These are phyloP conservation scores for Drosophila albomicans DNA, from an alignment of 1,140 invertebrate species.

Conservation along the genomic window DNA sequence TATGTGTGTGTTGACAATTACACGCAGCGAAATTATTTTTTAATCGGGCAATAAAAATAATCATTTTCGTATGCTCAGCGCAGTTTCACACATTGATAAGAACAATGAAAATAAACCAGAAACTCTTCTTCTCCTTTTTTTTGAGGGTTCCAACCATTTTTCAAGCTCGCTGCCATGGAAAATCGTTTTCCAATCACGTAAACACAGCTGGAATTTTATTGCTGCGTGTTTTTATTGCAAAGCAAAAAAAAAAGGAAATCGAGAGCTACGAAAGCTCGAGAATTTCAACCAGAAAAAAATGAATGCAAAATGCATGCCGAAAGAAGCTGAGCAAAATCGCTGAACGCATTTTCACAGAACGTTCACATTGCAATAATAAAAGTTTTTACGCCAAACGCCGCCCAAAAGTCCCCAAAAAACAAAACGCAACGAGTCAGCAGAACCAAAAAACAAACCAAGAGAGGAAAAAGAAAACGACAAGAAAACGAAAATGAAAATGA, in stretches of 20 bases:
- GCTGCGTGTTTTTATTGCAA: slow-evolving; percentile 75
- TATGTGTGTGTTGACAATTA: slow-evolving; percentile 37
- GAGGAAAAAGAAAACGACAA: slow-evolving; percentile 26
- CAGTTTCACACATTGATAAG: slow-evolving; percentile 16
- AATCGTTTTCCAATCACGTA: slow-evolving; percentile 82
- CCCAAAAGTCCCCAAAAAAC: slow-evolving; percentile 24
- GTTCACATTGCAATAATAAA: slow-evolving; percentile 73
- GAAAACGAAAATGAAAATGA: slow-evolving; percentile 63
- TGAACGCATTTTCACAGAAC: slow-evolving; percentile 73
- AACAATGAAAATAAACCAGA: slow-evolving; percentile 33
- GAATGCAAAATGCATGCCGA: slow-evolving; percentile 47
- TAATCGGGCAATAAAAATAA: slow-evolving; percentile 71
- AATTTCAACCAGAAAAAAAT: slow-evolving; percentile 27
- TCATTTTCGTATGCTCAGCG: slow-evolving; percentile 52
- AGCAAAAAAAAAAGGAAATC: slow-evolving; percentile 15
- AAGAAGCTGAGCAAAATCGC: slow-evolving; percentile 56
- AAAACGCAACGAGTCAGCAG: neutral
- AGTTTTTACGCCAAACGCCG: slow-evolving; percentile 59
- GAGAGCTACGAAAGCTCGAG: neutral
- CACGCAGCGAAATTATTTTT: slow-evolving; percentile 56
- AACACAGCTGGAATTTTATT: slow-evolving; percentile 82
- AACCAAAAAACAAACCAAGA: neutral
- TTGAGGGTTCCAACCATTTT: slow-evolving; percentile 50
- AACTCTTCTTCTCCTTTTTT: neutral
- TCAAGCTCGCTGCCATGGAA: slow-evolving; percentile 72